Conservation (phyloP, 2,888 invertebrate genomes). For the Saturnia japonica region DNA sequence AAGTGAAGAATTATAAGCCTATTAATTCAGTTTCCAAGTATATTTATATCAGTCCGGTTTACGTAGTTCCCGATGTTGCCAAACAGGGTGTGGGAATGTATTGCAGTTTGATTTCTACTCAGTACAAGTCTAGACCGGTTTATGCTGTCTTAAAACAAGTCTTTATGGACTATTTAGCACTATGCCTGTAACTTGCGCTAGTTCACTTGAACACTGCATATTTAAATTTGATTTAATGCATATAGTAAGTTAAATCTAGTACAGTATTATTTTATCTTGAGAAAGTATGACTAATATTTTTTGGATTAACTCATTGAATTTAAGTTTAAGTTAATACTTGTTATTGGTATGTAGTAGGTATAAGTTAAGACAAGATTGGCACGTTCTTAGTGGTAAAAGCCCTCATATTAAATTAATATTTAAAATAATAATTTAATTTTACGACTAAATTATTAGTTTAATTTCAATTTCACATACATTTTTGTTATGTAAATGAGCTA, state of each 20-base stretch:
- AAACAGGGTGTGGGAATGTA: slow-evolving; percentile 39
- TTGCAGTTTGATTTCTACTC: slow-evolving; percentile 40
- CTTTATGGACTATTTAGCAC: slow-evolving; percentile 4
- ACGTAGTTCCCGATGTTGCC: slow-evolving; percentile 25
- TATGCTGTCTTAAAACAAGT: slow-evolving; percentile 22
- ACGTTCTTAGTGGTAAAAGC: too few relatives aligned
- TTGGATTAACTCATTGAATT: too few relatives aligned
- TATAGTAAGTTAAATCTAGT: neutral
- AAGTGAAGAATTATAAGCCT: neutral
- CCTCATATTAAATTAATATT: too few relatives aligned
- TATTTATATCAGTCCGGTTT: slow-evolving; percentile 25
- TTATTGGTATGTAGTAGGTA: too few relatives aligned
- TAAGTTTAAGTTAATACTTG: too few relatives aligned
- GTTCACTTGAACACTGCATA: neutral
- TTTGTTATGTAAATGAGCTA: too few relatives aligned
- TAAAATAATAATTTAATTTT: too few relatives aligned
- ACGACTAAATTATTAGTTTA: too few relatives aligned
- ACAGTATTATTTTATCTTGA: neutral
- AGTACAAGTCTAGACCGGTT: slow-evolving; percentile 40
- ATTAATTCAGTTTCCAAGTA: slow-evolving; percentile 24
- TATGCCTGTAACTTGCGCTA: neutral
- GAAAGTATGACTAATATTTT: too few relatives aligned
- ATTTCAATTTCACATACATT: too few relatives aligned
- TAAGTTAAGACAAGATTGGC: too few relatives aligned
- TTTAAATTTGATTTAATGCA: neutral